A percentile compares a stretch with the other conserved stretches of the same genome.
phyloP scores from a whole-genome alignment of 2,888 invertebrate genomes.

The Invenusta paracnida region DNA sequence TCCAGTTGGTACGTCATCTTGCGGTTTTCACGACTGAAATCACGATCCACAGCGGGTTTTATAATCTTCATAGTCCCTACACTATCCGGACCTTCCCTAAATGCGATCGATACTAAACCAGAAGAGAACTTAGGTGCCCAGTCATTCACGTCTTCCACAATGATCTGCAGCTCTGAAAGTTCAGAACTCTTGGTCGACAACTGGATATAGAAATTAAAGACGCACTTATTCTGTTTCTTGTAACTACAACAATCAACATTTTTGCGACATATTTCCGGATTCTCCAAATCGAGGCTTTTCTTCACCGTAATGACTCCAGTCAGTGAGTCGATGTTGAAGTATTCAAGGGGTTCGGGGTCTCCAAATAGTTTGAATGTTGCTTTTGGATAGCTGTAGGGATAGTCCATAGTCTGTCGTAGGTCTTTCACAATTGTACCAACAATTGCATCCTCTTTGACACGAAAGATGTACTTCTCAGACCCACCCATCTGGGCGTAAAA shows the following conservation, averaged over 20 bases:
- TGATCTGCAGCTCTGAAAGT: not conserved
- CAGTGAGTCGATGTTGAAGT: not conserved
- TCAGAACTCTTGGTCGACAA: not conserved
- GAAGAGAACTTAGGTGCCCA: not conserved
- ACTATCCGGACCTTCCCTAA: not conserved
- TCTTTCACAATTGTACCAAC: not conserved
- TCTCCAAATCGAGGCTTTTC: not conserved
- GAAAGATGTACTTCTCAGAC: no score
- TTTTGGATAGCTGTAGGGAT: not conserved
- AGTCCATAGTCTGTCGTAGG: not conserved
- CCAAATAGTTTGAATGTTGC: not conserved
- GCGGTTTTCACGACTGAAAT: not conserved
- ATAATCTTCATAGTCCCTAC: not conserved
- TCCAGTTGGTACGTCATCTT: not conserved
- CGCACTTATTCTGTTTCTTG: not conserved
- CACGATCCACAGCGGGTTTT: not conserved
- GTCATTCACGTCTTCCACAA: not conserved
- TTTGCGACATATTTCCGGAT: not conserved
- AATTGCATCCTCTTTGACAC: not conserved
- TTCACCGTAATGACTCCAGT: not conserved
- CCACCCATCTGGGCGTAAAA: no score
- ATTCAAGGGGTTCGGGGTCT: not conserved
- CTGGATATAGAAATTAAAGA: not conserved
- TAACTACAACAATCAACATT: not conserved
- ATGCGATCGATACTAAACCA: not conserved